A percentile compares a stretch with the other conserved stretches of the same genome.
phyloP scores from a whole-genome alignment of 2,113 vertebrate species.

The Tursiops truncatus region DNA sequence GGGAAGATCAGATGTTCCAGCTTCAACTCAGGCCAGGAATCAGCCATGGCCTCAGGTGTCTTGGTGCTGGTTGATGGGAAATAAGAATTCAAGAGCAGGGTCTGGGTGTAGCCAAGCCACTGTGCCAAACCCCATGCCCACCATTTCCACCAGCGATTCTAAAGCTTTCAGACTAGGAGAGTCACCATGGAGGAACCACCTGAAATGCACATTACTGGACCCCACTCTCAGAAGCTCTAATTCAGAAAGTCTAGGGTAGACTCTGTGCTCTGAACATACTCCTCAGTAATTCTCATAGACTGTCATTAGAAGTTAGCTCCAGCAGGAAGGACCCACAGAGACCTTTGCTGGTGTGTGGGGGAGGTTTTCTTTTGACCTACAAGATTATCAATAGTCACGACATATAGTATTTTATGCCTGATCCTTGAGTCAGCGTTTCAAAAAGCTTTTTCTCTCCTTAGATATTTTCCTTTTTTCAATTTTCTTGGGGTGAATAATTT shows the following conservation, averaged over 20 bases:
- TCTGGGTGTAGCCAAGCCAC: too few species aligned
- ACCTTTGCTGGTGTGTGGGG: rapidly evolving
- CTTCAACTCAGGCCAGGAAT: too few species aligned
- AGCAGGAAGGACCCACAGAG: background rate
- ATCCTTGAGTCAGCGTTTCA: background rate
- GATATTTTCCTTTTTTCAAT: background rate
- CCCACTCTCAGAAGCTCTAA: background rate
- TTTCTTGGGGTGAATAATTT: background rate
- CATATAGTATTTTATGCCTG: rapidly evolving
- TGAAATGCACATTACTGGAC: background rate
- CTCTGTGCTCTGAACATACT: background rate
- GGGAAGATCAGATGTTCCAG: background rate
- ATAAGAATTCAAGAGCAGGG: background rate
- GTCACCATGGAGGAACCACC: background rate
- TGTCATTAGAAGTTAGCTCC: background rate
- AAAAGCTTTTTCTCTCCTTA: background rate
- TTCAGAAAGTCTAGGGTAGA: too few species aligned
- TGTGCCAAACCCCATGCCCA: too few species aligned
- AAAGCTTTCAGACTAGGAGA: background rate
- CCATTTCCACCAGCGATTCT: background rate
- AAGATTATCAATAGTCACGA: background rate
- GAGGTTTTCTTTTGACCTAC: background rate
- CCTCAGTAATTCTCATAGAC: background rate
- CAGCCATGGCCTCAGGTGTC: background rate
- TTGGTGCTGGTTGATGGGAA: background rate